These are phyloP conservation scores for Pristis pectinata DNA, from an alignment of 2,797 vertebrate species.

Conservation along the genomic window DNA sequence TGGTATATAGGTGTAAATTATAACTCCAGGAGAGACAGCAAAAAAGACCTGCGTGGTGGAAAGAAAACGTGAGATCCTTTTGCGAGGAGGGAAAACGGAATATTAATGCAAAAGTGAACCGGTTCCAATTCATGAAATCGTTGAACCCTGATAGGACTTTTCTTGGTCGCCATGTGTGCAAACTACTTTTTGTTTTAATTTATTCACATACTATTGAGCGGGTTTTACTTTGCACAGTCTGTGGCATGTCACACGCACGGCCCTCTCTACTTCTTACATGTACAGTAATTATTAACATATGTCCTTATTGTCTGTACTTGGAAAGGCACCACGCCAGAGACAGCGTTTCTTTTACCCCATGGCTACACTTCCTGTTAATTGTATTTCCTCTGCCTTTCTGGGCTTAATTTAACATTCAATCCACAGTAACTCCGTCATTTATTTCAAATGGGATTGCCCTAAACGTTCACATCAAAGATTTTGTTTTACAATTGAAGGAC, in stretches of 20 bases:
- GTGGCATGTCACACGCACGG: not conserved
- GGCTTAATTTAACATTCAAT: constrained; percentile 24
- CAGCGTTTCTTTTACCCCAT: constrained; percentile 16
- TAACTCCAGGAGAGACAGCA: not conserved
- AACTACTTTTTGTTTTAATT: not conserved
- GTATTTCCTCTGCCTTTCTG: not conserved
- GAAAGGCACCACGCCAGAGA: not conserved
- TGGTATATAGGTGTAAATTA: not conserved
- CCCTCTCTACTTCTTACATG: not conserved
- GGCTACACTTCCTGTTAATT: constrained; percentile 28
- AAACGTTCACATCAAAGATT: not conserved
- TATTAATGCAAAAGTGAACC: not conserved
- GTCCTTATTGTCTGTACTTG: not conserved
- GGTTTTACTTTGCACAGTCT: not conserved
- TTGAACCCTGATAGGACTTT: not conserved
- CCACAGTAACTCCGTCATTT: not conserved
- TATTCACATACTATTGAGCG: no score
- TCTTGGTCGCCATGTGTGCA: not conserved
- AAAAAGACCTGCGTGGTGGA: not conserved
- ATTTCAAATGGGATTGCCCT: not conserved
- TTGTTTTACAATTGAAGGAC: not conserved
- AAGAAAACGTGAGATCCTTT: not conserved
- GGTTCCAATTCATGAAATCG: not conserved
- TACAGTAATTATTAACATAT: constrained; percentile 28
- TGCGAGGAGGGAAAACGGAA: not conserved